A percentile compares a stretch with the other conserved stretches of the same genome.
phyloP scores from a whole-genome alignment of 1,140 invertebrate species.

The Vanessa tameamea region DNA sequence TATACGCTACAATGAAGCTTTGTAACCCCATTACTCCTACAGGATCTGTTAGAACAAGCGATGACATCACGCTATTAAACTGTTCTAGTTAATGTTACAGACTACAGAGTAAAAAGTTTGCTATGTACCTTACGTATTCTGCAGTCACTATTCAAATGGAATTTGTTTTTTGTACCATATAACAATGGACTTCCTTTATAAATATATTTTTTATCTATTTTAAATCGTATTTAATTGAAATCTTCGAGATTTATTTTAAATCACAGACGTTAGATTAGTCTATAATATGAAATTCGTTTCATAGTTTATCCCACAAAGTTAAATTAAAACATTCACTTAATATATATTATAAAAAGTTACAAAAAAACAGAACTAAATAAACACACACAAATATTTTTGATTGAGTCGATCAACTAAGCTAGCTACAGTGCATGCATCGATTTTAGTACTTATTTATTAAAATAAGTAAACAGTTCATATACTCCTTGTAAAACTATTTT shows the following conservation, averaged over 20 bases:
- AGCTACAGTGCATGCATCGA: background rate
- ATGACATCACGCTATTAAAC: conserved; percentile 24
- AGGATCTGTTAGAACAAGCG: conserved; percentile 10
- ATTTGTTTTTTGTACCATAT: background rate
- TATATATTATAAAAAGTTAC: no score
- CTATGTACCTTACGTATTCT: background rate
- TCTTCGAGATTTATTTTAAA: no score
- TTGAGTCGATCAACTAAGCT: background rate
- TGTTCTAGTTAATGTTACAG: conserved; percentile 1
- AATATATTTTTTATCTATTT: no score
- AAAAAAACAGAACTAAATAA: no score
- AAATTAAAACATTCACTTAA: no score
- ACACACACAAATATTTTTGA: no score
- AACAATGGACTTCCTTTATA: background rate
- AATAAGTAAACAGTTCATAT: background rate
- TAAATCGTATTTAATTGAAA: no score
- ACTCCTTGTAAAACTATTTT: background rate
- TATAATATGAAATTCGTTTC: no score
- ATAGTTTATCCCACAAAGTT: no score
- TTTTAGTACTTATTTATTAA: background rate
- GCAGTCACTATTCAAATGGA: background rate
- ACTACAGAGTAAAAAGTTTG: background rate
- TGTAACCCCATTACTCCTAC: conserved; percentile 23
- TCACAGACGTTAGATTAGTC: no score
- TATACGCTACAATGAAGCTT: conserved; percentile 14